Evolutionary conservation across 2,888 invertebrate genomes (phyloP), one percentile per base, ranked within the genome.

Genomic region (Apamea sordens): DNA sequence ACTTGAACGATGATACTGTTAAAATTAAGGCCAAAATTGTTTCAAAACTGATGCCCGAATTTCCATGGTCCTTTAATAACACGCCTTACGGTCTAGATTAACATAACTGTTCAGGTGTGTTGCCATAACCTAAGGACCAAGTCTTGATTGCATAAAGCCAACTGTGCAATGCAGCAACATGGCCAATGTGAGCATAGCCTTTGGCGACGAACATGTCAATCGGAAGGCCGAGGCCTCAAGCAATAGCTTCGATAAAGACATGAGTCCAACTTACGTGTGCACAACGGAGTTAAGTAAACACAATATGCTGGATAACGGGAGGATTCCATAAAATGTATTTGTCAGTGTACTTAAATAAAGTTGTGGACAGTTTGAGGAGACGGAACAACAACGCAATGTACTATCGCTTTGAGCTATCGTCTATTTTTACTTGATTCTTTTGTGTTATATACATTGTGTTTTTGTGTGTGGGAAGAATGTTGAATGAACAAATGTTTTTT

Each of bases 301-400:
- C 87, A 85, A 86, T 85, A 85, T 80, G 77, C 71, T 79, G 67
- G 79, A 80, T 84, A 77, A 69, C 75, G 28, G 69, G 64, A 71
- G 75, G 80, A 84, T 86, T 86, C 80, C 80, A 84, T 78, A 80
- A 78, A 80, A 86, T 78, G 80, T 80, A 73, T 79, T 79, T 47
- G 72, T 72, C 76, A 77, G 76, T 86, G 87, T 83, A 86, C 84
- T 86, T 77, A 80, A 86, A 80, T 86, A 86, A 80, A 86, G 84
- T 86, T 85, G 85, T 72, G 75, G 77, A 86, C 68, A 76, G 74
- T 79, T 67, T 68, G 76, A 24, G 72, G 53, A 64, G 28, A 65
- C 36, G 50, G 44, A 73, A 76, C 71, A 75, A 77, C 76, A 77
- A 50, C 77, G 75, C 65, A 15, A 80, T 86, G 80, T 86, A 59